Conservation (phyloP, 37 sponge, comb jelly and placozoan species). For the Mnemiopsis leidyi region DNA sequence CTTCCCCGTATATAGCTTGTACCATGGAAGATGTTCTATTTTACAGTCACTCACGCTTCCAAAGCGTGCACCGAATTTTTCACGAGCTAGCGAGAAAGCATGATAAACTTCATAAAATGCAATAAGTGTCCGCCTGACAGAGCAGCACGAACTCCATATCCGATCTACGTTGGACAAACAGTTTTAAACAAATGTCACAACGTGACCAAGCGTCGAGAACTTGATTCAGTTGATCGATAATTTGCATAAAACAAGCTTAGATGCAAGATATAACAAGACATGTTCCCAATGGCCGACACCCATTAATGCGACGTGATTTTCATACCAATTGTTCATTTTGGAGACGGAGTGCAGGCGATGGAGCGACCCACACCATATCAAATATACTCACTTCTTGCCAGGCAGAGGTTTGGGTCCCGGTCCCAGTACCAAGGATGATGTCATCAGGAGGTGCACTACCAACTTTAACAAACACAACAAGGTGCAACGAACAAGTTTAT, state of each 20-base stretch:
- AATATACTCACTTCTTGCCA: constrained; percentile 40
- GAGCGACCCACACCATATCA: background rate
- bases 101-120: constrained; percentile 64
- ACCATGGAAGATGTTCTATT: constrained; percentile 47
- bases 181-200: constrained; percentile 5
- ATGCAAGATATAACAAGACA: constrained; percentile 33
- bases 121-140: constrained; percentile 30
- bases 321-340: constrained; percentile 65
- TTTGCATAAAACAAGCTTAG: constrained; percentile 31
- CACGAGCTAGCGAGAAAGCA: constrained; percentile 62
- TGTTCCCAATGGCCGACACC: constrained; percentile 31
- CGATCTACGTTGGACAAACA: constrained; percentile 19
- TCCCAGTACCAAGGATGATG: constrained; percentile 45
- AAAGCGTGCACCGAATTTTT: constrained; percentile 54
- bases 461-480: constrained; percentile 29
- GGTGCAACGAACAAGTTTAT: constrained; percentile 56
- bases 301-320: constrained; percentile 66
- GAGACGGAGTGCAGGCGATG: background rate
- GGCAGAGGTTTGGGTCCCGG: constrained; percentile 8
- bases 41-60: constrained; percentile 61
- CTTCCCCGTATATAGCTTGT: background rate
- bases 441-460: background rate
- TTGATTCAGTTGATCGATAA: constrained; percentile 10
- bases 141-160: constrained; percentile 19
- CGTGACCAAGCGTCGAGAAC: constrained; percentile 22